A percentile compares a stretch with the other conserved stretches of the same genome.
Conservation (phyloP, 2,888 invertebrate genomes). For the Microplitis deprimator region DNA sequence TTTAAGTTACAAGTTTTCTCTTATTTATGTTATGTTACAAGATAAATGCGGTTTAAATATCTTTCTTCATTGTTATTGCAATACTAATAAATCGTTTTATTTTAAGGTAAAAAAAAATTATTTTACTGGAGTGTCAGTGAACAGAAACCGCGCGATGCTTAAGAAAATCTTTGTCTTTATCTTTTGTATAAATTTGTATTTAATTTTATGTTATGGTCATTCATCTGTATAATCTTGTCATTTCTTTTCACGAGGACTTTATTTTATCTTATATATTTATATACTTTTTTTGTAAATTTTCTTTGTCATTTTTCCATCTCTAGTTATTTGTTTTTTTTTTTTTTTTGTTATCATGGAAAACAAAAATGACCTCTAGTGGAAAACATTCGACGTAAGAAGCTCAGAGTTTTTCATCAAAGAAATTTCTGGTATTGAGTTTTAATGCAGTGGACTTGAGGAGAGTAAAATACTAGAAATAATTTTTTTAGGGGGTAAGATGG, state of each 20-base stretch:
- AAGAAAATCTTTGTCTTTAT: background rate
- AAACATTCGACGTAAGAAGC: background rate
- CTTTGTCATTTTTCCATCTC: background rate
- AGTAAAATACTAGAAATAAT: background rate
- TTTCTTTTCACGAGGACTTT: background rate
- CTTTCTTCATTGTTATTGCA: constrained; percentile 1
- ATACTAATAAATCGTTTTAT: background rate
- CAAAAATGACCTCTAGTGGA: background rate
- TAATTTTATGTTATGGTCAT: background rate
- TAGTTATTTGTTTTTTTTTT: no score
- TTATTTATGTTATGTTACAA: constrained; percentile 5
- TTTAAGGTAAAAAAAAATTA: background rate
- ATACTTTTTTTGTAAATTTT: background rate
- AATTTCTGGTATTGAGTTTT: background rate
- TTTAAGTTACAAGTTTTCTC: background rate
- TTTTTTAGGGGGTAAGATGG: no score
- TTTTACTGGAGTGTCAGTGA: background rate
- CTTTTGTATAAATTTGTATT: background rate
- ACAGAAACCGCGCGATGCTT: no score
- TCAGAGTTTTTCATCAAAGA: background rate
- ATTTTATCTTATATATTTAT: background rate
- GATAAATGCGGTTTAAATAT: constrained; percentile 1
- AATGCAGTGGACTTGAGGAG: background rate
- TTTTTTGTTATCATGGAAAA: background rate
- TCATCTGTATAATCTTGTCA: background rate